Base-by-base conservation (phyloP, 2,888 invertebrate species). In the Pristionchus mayeri region DNA sequence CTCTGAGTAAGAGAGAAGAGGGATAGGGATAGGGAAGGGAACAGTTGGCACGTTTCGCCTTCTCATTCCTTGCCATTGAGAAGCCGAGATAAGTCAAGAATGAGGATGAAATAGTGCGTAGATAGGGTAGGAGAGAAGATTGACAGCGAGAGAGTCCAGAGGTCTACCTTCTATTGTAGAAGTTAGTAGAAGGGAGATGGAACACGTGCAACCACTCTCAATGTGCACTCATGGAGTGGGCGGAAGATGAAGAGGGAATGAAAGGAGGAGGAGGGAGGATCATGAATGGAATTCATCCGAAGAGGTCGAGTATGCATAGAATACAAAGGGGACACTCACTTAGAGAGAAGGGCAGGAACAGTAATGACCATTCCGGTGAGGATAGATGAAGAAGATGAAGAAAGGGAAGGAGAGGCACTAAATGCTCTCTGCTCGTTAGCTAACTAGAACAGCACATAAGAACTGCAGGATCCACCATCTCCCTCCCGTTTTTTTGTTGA, bases 401-500 rank as follows among this genome's bases (percentile, higher is more conserved):
- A 44, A 44, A 71, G 71, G 24, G 71, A n/a, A n/a, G 30, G 71
- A n/a, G n/a, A 24, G 13, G 34, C 30, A 63, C 63, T 63, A 63
- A 63, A 63, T 34, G 63, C 63, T 63, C 63, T 63, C 34, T 34
- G 30, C 63, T 63, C 63, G 34, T 63, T 75, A 75, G 40, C 71
- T 75, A 44, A 44, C 40, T 44, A 75, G 71, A 44, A 75, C 71
- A 44, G 71, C 40, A n/a, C 71, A 34, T 63, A 75, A 75, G 71
- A 75, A 37, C 71, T 24, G 40, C 44, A 75, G 44, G n/a, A 24
- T 44, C 40, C 40, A 18, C 40, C 71, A 40, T 30, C 40, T 13
- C 24, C 40, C 44, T 30, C n/a, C 71, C 67, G 30, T 18, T 75
- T 75, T 37, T 37, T 44, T 44, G 71, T 75, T 63, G 63, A 63